Conservation (phyloP, 2,113 vertebrate species). For the Aramus guarauna region DNA sequence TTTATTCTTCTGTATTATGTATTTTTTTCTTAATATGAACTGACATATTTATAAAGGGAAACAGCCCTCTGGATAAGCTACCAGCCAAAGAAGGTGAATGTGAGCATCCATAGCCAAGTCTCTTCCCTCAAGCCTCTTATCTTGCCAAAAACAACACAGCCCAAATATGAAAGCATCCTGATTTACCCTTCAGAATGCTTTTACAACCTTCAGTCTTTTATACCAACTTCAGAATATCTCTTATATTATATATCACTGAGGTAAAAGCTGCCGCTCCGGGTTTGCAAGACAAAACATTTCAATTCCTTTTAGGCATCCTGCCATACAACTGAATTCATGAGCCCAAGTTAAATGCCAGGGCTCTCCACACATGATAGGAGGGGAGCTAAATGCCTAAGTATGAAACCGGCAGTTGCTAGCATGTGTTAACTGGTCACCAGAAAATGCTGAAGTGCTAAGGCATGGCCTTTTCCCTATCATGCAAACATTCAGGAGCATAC, state of each 20-base stretch:
- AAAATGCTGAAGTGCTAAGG: background rate
- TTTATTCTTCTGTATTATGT: background rate
- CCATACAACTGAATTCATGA: background rate
- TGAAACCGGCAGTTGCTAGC: background rate
- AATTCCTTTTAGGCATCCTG: background rate
- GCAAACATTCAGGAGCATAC: background rate
- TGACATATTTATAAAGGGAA: slow-evolving; percentile 35
- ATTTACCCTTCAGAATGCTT: background rate
- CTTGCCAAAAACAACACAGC: background rate
- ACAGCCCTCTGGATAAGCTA: background rate
- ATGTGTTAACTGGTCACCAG: background rate
- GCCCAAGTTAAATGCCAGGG: background rate
- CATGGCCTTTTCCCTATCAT: background rate
- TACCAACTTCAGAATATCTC: background rate
- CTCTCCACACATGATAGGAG: background rate
- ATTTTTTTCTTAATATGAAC: background rate
- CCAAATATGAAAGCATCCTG: background rate
- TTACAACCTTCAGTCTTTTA: background rate
- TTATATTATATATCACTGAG: background rate
- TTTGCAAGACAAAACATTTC: background rate
- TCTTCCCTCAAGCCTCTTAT: background rate
- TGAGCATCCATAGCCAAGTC: background rate
- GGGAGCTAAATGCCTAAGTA: background rate
- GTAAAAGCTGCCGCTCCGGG: background rate
- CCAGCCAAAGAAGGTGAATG: background rate